Evolutionary conservation across 2,113 vertebrate species (phyloP), one percentile per base, ranked within the genome.

Genomic region (Perca schrenkii): DNA sequence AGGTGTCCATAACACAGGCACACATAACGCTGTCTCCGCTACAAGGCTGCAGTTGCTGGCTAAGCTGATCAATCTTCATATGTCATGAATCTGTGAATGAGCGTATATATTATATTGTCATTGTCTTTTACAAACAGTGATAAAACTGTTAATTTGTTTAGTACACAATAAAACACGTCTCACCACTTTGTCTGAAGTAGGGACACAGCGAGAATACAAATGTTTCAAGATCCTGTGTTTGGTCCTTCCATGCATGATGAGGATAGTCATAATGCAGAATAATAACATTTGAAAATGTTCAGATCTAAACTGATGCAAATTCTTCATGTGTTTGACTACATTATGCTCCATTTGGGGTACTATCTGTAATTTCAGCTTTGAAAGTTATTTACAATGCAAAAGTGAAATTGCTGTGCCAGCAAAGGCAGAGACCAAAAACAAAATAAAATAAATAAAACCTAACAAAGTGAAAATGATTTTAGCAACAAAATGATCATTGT

Each of bases 341-440:
- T 78, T 54, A 66, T 34, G 46, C 66, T 53, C 66, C 60, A 72
- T 77, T 76, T 46, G 17, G 58, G 31, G 10, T 19, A 14, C 31
- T 76, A 67, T 81, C 73, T 77, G 43, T 72, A 61, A 80, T 67
- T 67, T 61, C 15, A 61, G 80, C 40, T 85, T 64, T 58, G 17
- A 19, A 63, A 58, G 71, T 57, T 80, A 49, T 53, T 10, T 52
- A 74, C 70, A 63, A 58, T 64, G 65, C 40, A 22, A 69, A 52
- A 25, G 15, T 66, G 5, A 71, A 80, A 54, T 8, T 66, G 72
- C 43, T 60, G 65, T 53, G 53, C 19, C 52, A 72, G 72, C 77
- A 61, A 60, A 76, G 10, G 19, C 40, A 50, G 25, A 31, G 54
- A 36, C 16, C 36, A 72, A 64, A 36, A 52, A 15, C 17, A 25